phyloP scores from a whole-genome alignment of 1,140 invertebrate genomes.

The Pectinophora gossypiella region DNA sequence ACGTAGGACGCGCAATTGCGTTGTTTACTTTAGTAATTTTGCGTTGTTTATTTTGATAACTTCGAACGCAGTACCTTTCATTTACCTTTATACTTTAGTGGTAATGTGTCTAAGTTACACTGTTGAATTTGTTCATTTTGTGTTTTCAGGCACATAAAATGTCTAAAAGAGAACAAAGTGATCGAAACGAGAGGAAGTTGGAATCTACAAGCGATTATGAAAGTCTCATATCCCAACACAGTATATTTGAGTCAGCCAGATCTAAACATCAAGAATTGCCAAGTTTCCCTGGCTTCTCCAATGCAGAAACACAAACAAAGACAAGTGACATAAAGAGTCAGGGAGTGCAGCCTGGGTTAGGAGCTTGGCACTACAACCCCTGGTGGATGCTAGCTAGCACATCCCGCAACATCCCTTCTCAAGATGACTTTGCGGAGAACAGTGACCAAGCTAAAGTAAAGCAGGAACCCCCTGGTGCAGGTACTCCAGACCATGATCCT shows the following conservation, averaged over 20 bases:
- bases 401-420: slow-evolving; percentile 55
- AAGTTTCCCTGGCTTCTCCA: slow-evolving; percentile 69
- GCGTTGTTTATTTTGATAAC: neutral
- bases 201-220: slow-evolving; percentile 66
- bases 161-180: slow-evolving; percentile 68
- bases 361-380: slow-evolving; percentile 73
- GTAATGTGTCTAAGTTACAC: neutral
- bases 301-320: slow-evolving; percentile 73
- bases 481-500: slow-evolving; percentile 56
- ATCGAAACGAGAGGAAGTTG: slow-evolving; percentile 64
- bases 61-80: neutral
- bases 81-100: neutral
- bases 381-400: slow-evolving; percentile 75
- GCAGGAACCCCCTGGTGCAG: slow-evolving; percentile 57
- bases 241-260: slow-evolving; percentile 62
- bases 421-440: slow-evolving; percentile 62
- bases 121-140: too few relatives aligned
- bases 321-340: slow-evolving; percentile 56
- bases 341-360: slow-evolving; percentile 48
- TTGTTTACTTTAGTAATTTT: slow-evolving; percentile 38
- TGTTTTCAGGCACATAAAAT: slow-evolving; percentile 28
- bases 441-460: slow-evolving; percentile 70
- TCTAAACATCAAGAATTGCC: slow-evolving; percentile 63
- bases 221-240: slow-evolving; percentile 69
- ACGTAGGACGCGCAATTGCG: slow-evolving; percentile 47